Evolutionary conservation across 1,140 invertebrate species (phyloP).

Genomic region (Caenorhabditis latens): DNA sequence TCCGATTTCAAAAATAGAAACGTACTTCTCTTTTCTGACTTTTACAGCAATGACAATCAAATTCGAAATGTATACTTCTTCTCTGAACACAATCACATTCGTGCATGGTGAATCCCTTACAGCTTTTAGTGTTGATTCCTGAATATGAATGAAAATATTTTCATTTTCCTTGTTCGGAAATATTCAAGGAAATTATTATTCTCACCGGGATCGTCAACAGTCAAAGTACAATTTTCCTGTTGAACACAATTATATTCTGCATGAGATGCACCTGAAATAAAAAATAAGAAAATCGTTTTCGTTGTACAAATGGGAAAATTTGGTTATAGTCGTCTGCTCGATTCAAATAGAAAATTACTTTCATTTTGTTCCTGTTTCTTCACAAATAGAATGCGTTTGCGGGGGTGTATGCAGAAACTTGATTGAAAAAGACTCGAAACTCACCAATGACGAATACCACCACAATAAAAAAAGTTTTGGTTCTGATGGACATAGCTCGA

Average conservation of each 20-base stretch:
- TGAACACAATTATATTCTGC: conserved; percentile 6
- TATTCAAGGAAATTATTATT: no score
- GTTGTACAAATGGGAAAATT: not conserved
- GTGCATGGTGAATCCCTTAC: not conserved
- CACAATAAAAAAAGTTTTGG: not conserved
- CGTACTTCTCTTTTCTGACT: not conserved
- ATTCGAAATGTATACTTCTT: conserved; percentile 26
- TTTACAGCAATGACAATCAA: conserved; percentile 22
- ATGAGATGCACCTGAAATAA: conserved; percentile 10
- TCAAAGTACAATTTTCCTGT: conserved; percentile 32
- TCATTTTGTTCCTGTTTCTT: not conserved
- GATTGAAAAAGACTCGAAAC: not conserved
- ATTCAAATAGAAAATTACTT: not conserved
- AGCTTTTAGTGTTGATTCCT: conserved; percentile 39
- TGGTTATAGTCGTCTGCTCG: conserved; percentile 13
- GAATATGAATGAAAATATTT: not conserved
- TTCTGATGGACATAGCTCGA: not conserved
- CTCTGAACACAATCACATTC: conserved; percentile 25
- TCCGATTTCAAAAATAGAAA: not conserved
- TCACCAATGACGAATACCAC: not conserved
- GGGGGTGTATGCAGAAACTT: not conserved
- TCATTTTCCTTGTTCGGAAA: not conserved
- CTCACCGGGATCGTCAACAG: conserved; percentile 27
- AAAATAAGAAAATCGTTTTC: not conserved
- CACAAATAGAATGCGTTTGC: not conserved